These are phyloP conservation scores for Polyploca ridens DNA, from an alignment of 2,888 invertebrate species.

Conservation along the genomic window DNA sequence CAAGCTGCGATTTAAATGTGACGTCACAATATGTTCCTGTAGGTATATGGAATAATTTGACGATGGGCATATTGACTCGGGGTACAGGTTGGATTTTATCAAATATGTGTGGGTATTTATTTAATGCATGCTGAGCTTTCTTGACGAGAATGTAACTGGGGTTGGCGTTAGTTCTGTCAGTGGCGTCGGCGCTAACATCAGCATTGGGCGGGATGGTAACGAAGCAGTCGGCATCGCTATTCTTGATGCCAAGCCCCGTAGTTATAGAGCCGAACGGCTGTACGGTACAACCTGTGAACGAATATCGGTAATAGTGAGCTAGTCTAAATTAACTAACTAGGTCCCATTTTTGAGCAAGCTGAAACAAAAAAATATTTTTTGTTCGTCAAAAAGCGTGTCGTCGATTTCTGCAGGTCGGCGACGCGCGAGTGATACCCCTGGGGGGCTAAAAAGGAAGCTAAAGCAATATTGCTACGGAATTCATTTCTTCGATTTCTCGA, in stretches of 20 bases:
- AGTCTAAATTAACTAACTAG: too few relatives aligned
- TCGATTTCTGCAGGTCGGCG: too few relatives aligned
- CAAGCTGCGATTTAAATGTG: conserved; percentile 88
- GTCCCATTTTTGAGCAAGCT: too few relatives aligned
- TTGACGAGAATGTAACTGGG: conserved; percentile 37
- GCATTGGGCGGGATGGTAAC: conserved; percentile 70
- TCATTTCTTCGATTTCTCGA: too few relatives aligned
- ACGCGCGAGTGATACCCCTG: too few relatives aligned
- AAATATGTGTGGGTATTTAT: conserved; percentile 70
- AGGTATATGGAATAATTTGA: conserved; percentile 87
- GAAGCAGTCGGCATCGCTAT: conserved; percentile 90
- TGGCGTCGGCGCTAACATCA: conserved; percentile 22
- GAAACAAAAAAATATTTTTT: too few relatives aligned
- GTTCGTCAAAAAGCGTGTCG: too few relatives aligned
- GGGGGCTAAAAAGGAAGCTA: too few relatives aligned
- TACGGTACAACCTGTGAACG: conserved; percentile 63
- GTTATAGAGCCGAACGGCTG: conserved; percentile 90
- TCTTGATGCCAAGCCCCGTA: conserved; percentile 87
- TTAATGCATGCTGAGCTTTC: conserved; percentile 67
- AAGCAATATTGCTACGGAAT: too few relatives aligned
- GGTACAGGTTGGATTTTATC: conserved; percentile 86
- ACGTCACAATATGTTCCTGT: conserved; percentile 88
- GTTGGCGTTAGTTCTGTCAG: too few relatives aligned
- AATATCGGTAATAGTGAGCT: neutral
- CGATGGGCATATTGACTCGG: conserved; percentile 90